Conservation (phyloP, 2,113 vertebrate species). For the Pygoscelis adeliae region DNA sequence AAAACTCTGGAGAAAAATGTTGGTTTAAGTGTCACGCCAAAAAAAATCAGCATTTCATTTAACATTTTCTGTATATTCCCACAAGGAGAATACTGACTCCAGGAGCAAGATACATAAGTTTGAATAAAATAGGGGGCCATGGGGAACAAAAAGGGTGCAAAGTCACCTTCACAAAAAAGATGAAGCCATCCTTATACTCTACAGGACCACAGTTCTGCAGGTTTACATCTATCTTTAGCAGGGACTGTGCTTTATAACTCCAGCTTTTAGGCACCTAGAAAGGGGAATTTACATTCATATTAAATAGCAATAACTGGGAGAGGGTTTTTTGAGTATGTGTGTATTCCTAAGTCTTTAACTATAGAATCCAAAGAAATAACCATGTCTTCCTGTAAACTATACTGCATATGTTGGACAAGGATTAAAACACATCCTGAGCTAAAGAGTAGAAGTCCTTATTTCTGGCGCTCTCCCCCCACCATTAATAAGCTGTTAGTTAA, state of each 20-base stretch:
- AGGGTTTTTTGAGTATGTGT: not conserved
- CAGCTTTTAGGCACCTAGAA: not conserved
- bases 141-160: not conserved
- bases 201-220: not conserved
- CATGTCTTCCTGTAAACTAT: not conserved
- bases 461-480: not conserved
- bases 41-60: not conserved
- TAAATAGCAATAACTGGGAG: not conserved
- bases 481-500: not conserved
- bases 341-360: not conserved
- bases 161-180: not conserved
- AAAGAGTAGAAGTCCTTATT: not conserved
- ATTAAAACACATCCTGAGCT: not conserved
- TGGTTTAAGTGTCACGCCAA: not conserved
- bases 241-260: not conserved
- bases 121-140: not conserved
- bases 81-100: not conserved
- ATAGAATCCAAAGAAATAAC: not conserved
- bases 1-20: not conserved
- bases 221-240: not conserved
- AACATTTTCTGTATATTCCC: not conserved
- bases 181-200: not conserved
- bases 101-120: not conserved
- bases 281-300: not conserved
- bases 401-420: not conserved